These are phyloP conservation scores for Ectemnius continuus DNA, from an alignment of 2,888 invertebrate species.

Conservation along the genomic window DNA sequence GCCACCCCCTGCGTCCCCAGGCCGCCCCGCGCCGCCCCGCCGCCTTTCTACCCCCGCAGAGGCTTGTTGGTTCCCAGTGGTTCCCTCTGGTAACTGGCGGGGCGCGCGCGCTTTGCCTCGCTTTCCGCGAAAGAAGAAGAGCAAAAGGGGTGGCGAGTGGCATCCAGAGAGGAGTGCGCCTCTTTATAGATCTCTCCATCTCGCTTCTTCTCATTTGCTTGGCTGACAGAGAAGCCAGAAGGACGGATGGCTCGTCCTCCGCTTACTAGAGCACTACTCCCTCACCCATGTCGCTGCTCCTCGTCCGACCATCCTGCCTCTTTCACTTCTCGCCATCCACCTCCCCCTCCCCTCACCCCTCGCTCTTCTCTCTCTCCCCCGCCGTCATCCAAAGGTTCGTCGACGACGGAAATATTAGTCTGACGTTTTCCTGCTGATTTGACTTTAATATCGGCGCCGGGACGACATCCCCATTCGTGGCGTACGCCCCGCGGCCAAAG, in stretches of 20 bases:
- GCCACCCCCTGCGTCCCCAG: no score
- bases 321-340: neutral
- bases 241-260: no score
- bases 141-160: constrained; percentile 1
- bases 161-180: neutral
- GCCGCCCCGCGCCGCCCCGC: no score
- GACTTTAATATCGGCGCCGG: constrained; percentile 60
- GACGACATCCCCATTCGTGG: constrained; percentile 45
- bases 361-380: constrained; percentile 5
- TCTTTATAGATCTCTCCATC: neutral
- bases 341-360: constrained; percentile 1
- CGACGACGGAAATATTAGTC: constrained; percentile 57
- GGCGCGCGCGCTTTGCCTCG: no score
- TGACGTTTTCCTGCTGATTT: constrained; percentile 61
- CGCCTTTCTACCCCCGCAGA: no score
- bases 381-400: constrained; percentile 34
- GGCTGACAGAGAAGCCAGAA: no score
- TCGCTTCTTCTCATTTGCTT: neutral
- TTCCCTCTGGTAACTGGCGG: constrained; percentile 4
- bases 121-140: neutral
- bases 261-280: no score
- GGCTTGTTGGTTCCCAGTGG: constrained; percentile 23
- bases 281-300: neutral
- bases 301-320: constrained; percentile 5
- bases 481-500: constrained; percentile 38